Percentiles rank a stretch among this genome's conserved stretches.
phyloP scores from a whole-genome alignment of 2,113 vertebrate genomes.

The Theristicus caerulescens region DNA sequence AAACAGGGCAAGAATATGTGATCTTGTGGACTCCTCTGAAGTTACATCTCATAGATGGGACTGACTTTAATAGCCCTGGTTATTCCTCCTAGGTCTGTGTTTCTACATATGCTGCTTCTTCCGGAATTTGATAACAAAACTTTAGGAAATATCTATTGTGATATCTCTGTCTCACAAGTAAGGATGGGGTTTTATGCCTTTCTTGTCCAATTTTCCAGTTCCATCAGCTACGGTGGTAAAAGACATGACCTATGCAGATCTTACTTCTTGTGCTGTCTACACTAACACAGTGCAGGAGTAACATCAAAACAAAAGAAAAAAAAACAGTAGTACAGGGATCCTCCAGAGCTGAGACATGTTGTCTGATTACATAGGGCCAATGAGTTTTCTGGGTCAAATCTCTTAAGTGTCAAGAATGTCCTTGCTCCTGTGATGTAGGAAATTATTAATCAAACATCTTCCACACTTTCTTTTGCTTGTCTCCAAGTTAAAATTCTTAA shows the following conservation, averaged over 20 bases:
- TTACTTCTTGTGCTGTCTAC: neutral
- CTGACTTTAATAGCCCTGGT: neutral
- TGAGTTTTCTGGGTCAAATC: neutral
- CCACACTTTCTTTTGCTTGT: neutral
- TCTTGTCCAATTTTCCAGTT: neutral
- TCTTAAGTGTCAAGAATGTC: neutral
- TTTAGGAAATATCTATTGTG: neutral
- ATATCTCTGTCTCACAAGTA: neutral
- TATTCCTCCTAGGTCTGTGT: neutral
- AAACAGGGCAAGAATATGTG: neutral
- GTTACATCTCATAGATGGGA: neutral
- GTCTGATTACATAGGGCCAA: rapidly evolving
- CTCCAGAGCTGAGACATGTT: neutral
- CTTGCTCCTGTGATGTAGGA: neutral
- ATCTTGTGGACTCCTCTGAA: neutral
- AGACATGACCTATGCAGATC: neutral
- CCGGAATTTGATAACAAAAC: neutral
- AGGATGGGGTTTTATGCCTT: neutral
- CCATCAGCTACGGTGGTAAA: neutral
- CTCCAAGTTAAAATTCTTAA: neutral
- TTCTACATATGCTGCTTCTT: neutral
- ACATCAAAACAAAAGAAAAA: neutral
- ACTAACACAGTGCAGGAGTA: neutral
- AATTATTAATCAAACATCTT: neutral
- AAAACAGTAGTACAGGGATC: neutral